Evolutionary conservation across 1,140 invertebrate genomes (phyloP).

Genomic region (Acyrthosiphon pisum): DNA sequence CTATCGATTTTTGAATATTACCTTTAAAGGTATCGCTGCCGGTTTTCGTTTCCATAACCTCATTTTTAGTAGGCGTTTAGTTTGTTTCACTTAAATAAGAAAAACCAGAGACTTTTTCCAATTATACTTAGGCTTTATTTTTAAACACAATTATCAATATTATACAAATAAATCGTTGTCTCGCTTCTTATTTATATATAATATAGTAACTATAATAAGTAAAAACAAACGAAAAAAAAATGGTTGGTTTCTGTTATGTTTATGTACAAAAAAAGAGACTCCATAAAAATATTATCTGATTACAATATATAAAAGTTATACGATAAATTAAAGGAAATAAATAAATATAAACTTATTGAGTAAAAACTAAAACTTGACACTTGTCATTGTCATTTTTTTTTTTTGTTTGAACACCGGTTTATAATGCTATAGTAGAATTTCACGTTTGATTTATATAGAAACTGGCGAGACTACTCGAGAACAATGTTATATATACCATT

Average conservation of each 20-base stretch:
- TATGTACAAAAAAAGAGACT: slow-evolving; percentile 2
- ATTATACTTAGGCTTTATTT: slow-evolving; percentile 17
- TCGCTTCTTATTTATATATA: neutral
- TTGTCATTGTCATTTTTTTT: slow-evolving; percentile 3
- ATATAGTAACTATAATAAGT: neutral
- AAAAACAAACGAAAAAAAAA: slow-evolving; percentile 19
- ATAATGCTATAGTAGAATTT: slow-evolving; percentile 13
- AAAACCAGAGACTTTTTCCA: neutral
- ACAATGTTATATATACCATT: neutral
- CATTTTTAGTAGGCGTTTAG: neutral
- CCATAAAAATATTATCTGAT: slow-evolving; percentile 49
- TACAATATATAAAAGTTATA: slow-evolving; percentile 38
- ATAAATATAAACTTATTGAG: slow-evolving; percentile 37
- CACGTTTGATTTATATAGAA: slow-evolving; percentile 36
- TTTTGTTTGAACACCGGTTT: slow-evolving; percentile 31
- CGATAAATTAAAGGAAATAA: slow-evolving; percentile 26
- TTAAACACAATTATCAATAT: slow-evolving; percentile 30
- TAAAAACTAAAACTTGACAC: slow-evolving; percentile 30
- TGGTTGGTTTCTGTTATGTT: neutral
- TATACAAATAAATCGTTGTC: slow-evolving; percentile 25
- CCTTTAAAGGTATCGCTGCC: neutral
- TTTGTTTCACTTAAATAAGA: neutral
- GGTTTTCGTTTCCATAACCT: neutral
- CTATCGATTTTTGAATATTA: neutral
- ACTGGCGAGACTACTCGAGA: neutral